phyloP scores from a whole-genome alignment of 2,888 invertebrate species.

The Augiades crinisus region DNA sequence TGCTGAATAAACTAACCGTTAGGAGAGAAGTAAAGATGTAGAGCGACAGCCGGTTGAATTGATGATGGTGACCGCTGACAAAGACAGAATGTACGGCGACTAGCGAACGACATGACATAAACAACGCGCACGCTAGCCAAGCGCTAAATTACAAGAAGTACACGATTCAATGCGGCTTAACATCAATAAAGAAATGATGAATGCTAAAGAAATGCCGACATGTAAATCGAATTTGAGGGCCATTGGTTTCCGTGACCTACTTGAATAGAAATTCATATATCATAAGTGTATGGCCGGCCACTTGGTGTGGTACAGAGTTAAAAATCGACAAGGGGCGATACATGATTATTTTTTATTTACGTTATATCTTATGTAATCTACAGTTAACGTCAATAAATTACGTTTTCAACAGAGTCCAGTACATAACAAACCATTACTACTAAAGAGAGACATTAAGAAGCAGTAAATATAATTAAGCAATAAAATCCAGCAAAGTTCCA shows the following conservation, averaged over 20 bases:
- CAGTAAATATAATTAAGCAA: constrained; percentile 3
- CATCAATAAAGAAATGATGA: constrained; percentile 21
- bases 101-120: constrained; percentile 37
- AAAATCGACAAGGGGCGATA: too few relatives aligned
- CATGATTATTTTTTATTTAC: too few relatives aligned
- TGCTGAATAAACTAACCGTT: constrained; percentile 32
- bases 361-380: too few relatives aligned
- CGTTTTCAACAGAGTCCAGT: too few relatives aligned
- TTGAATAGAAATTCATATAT: not conserved
- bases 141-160: constrained; percentile 25
- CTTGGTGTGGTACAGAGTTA: not conserved
- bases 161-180: constrained; percentile 24
- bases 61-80: constrained; percentile 42
- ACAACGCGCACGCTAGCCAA: constrained; percentile 28
- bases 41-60: constrained; percentile 39
- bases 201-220: constrained; percentile 23
- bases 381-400: too few relatives aligned
- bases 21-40: constrained; percentile 37
- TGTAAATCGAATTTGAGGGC: constrained; percentile 1
- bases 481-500: constrained; percentile 11
- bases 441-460: not conserved
- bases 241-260: not conserved
- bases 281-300: not conserved
- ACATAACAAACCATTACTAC: not conserved
- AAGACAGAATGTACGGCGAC: constrained; percentile 40